Evolutionary conservation across 2,113 vertebrate species (phyloP), one percentile per base, ranked within the genome.

Genomic region (Collichthys lucidus): DNA sequence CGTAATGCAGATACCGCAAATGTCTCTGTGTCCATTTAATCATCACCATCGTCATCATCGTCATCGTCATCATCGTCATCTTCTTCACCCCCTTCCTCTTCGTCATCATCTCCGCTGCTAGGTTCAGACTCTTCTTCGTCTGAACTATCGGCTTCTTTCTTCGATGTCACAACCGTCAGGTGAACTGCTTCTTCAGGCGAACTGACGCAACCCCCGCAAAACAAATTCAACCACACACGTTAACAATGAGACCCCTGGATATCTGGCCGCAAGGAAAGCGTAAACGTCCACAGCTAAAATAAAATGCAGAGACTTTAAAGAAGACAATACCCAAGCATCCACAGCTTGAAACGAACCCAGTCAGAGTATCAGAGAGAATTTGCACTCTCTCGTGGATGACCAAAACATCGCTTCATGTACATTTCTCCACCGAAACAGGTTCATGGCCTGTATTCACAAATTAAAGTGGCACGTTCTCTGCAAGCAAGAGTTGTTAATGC

Each of bases 51-150:
- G 0, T 77, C 74, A 0, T 65, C 82, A 1, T 71, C 86, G 0
- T 81, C 77, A 0, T 85, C 82, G 0, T 80, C 90, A 0, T 16
- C 6, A 0, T 6, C 86, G 0, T 61, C 79, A 0, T 80, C 76
- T 0, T 85, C 81, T 0, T 79, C 90, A 0, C 17, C 5, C 0
- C 4, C 61, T 0, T 78, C 87, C 35, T 40, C 35, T 40, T 40
- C 35, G 35, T 40, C 87, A 42, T 88, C 91, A 9, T 59, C 91
- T 63, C 72, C 87, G 2, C 81, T 88, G 68, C 86, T 92, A 4
- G 67, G 56, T 64, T 92, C 88, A 31, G 71, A 84, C 50, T 68
- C 88, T 56, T 91, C 84, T 44, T 86, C 78, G 6, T 93, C 84
- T 60, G 83, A 93, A 82, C 83, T 85, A 1, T 29, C 76, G 11